Percentiles rank a stretch among this genome's conserved stretches.
Evolutionary conservation across 2,797 vertebrate species (phyloP).

Genomic region (Sebastes hubbsi): DNA sequence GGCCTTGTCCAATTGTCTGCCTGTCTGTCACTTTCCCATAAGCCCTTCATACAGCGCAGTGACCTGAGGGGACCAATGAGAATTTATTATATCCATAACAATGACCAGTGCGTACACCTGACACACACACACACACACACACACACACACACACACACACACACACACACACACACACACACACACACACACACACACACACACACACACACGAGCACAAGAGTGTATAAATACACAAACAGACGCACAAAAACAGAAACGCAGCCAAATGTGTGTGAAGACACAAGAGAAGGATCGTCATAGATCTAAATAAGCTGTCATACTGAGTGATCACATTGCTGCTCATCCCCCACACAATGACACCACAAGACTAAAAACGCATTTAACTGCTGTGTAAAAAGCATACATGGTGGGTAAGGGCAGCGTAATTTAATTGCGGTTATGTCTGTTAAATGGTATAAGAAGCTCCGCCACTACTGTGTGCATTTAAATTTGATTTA

Average conservation of each 20-base stretch:
- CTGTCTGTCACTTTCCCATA: slow-evolving; percentile 40
- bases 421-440: background rate
- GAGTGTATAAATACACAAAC: background rate
- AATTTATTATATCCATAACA: slow-evolving; percentile 40
- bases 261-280: background rate
- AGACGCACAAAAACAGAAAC: background rate
- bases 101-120: slow-evolving; percentile 26
- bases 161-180: background rate
- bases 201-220: background rate
- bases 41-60: slow-evolving; percentile 15
- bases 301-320: slow-evolving; percentile 40
- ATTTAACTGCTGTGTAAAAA: background rate
- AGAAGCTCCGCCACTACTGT: background rate
- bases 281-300: background rate
- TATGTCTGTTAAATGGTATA: background rate
- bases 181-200: background rate
- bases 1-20: slow-evolving; percentile 28
- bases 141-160: background rate
- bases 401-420: background rate
- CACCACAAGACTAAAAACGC: background rate
- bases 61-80: slow-evolving; percentile 30
- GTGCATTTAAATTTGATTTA: background rate
- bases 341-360: background rate
- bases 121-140: background rate
- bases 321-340: background rate